These are phyloP conservation scores for Clarias gariepinus DNA, from an alignment of 2,113 vertebrate genomes.

Conservation along the genomic window DNA sequence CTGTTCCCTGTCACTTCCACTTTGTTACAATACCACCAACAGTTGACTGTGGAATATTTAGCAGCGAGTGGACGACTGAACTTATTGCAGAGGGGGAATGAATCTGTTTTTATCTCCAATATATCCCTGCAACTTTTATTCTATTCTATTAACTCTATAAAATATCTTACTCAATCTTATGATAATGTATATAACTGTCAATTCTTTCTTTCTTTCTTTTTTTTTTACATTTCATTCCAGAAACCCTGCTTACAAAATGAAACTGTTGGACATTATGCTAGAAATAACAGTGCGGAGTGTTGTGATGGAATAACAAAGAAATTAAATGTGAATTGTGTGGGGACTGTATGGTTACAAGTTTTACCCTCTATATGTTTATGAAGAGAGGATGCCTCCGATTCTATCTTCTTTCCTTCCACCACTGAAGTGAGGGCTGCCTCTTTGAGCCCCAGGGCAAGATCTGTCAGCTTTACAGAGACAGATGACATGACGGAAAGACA, in stretches of 20 bases:
- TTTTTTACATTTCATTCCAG: neutral
- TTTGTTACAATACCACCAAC: too few relatives aligned
- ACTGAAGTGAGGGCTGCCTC: conserved; percentile 66
- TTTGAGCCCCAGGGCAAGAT: conserved; percentile 62
- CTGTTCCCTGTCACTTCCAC: too few relatives aligned
- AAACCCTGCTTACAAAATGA: neutral
- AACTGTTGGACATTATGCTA: neutral
- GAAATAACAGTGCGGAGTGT: neutral
- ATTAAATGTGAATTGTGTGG: neutral
- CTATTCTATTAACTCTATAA: neutral
- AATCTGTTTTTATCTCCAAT: too few relatives aligned
- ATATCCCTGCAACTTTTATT: neutral
- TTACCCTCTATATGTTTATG: conserved; percentile 78
- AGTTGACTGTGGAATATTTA: too few relatives aligned
- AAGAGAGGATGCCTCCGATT: conserved; percentile 69
- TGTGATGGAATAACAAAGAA: neutral
- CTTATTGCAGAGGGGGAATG: too few relatives aligned
- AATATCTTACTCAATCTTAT: neutral
- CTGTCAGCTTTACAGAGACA: conserved; percentile 65
- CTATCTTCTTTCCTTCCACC: conserved; percentile 70
- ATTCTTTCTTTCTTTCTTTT: neutral
- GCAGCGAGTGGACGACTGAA: too few relatives aligned
- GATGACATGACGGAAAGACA: conserved; percentile 13
- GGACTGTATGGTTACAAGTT: neutral
- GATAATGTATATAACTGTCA: neutral